These are phyloP conservation scores for Thalassaphorura encarpata DNA, from an alignment of 1,140 invertebrate species.

Conservation along the genomic window DNA sequence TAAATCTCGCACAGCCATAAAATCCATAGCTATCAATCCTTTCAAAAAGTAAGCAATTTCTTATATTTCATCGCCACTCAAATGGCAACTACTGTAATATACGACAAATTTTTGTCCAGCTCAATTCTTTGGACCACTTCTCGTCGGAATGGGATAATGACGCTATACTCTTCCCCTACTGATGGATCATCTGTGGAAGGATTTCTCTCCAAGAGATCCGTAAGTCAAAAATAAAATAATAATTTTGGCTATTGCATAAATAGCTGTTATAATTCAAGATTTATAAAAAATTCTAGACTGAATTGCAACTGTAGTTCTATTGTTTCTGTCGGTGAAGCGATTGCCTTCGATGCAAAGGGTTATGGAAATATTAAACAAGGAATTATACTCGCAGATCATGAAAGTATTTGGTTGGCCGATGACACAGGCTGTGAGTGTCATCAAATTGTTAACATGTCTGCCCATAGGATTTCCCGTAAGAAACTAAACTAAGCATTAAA, in stretches of 20 bases:
- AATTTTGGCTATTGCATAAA: background rate
- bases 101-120: background rate
- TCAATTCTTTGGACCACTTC: slow-evolving; percentile 23
- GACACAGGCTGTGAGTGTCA: slow-evolving; percentile 23
- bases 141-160: slow-evolving; percentile 14
- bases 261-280: too few relatives aligned
- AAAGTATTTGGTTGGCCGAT: slow-evolving; percentile 21
- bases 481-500: background rate
- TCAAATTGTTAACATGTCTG: slow-evolving; percentile 11
- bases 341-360: slow-evolving; percentile 23
- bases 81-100: background rate
- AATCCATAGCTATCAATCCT: slow-evolving; percentile 55
- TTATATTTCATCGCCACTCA: background rate
- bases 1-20: slow-evolving; percentile 44
- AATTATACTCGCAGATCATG: slow-evolving; percentile 9
- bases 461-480: background rate
- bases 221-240: slow-evolving; percentile 2
- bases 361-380: slow-evolving; percentile 1
- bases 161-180: slow-evolving; percentile 3
- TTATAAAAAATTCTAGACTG: too few relatives aligned
- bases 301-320: slow-evolving; percentile 24
- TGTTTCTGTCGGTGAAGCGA: slow-evolving; percentile 9
- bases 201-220: slow-evolving; percentile 20
- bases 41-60: slow-evolving; percentile 43
- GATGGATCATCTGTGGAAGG: slow-evolving; percentile 5